Evolutionary conservation across 92 coral and sea anemone genomes (phyloP), one percentile per base, ranked within the genome.

Genomic region (Epizoanthus ramosus): DNA sequence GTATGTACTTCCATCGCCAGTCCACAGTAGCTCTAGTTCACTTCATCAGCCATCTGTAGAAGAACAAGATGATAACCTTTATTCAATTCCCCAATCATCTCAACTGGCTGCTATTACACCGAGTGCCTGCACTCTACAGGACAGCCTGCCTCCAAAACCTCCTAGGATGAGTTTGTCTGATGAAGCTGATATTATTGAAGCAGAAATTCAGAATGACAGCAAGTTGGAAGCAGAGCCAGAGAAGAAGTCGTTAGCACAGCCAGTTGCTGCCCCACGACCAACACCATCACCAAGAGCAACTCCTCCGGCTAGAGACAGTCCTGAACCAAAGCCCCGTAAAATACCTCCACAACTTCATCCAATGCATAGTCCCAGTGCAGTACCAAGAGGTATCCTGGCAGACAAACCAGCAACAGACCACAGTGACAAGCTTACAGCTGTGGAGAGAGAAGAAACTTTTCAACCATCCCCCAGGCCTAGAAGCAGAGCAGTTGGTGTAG

Each of bases 291-390:
- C 82, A 63, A 77, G 43, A 13, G 5, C 70, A 35, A 69, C 21
- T 57, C 31, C 3, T 23, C 16, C 16, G 19, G 52, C 68, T 31
- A 37, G 39, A 35, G 80, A 33, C n/a, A 77, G 71, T 13, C 82
- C 82, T 59, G 82, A 77, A 15, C 71, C 82, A 14, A 77, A 61
- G 63, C 82, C 82, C 3, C 70, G 71, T 13, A 77, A 61, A 41
- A 21, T 77, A 56, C 39, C 81, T n/a, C 21, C 81, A 8, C 69
- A 68, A 15, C 50, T 35, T 25, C 41, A 24, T 37, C 13, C 70
- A n/a, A 19, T 35, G 16, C 50, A 37, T 5, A 33, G 45, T 13
- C 82, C 71, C 43, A 28, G 21, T 33, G 54, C 35, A 57, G 68
- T 58, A 5, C 82, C 71, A 19, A 77, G 82, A 61, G 13, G 31